Evolutionary conservation across 2,888 invertebrate species (phyloP).

Genomic region (Desoria tigrina): DNA sequence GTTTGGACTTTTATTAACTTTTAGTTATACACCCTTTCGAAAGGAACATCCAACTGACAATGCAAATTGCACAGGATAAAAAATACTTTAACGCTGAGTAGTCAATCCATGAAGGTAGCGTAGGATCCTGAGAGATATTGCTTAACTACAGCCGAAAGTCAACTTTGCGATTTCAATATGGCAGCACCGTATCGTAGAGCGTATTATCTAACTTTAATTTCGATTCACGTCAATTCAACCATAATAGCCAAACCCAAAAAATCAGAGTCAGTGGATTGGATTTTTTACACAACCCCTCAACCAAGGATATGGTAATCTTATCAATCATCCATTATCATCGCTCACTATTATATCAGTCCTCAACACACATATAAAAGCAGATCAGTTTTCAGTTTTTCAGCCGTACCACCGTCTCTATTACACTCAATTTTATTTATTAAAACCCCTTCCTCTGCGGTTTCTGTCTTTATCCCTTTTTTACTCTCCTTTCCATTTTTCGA

Average conservation of each 20-base stretch:
- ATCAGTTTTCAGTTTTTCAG: too few species aligned
- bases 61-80: constrained; percentile 5
- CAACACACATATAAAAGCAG: too few species aligned
- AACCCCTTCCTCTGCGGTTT: background rate
- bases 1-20: too few species aligned
- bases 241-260: background rate
- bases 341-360: too few species aligned
- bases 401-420: too few species aligned
- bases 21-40: too few species aligned
- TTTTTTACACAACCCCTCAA: too few species aligned
- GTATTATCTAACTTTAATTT: background rate
- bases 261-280: too few species aligned
- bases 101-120: background rate
- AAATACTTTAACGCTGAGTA: background rate
- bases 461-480: background rate
- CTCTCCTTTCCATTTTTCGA: background rate
- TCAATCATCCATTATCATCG: too few species aligned
- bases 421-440: too few species aligned
- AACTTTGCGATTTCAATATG: constrained; percentile 1
- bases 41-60: background rate
- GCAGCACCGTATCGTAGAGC: constrained; percentile 1
- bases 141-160: background rate
- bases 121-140: background rate
- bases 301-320: too few species aligned
- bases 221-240: constrained; percentile 15